A percentile compares a stretch with the other conserved stretches of the same genome.
phyloP scores from a whole-genome alignment of 2,113 vertebrate genomes.

The Glaucomys volans region DNA sequence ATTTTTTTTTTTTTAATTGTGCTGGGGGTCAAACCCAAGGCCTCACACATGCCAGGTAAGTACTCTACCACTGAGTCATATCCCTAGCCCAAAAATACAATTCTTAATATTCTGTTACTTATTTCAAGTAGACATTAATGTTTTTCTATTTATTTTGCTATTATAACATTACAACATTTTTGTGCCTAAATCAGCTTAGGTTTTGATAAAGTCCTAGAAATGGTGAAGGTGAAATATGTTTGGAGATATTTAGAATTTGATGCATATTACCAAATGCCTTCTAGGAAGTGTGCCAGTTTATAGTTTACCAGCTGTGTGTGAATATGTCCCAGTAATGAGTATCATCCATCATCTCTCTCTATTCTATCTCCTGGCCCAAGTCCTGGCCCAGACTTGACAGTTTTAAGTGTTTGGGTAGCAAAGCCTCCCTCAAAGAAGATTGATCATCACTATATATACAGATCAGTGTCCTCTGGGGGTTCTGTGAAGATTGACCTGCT shows the following conservation, averaged over 20 bases:
- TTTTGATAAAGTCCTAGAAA: background rate
- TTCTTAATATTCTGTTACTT: background rate
- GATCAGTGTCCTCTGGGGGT: background rate
- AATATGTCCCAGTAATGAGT: too few species aligned
- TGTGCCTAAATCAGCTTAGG: background rate
- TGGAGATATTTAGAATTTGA: background rate
- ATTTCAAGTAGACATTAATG: background rate
- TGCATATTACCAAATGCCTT: background rate
- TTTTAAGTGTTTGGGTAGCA: background rate
- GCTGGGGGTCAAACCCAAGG: too few species aligned
- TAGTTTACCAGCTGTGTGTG: background rate
- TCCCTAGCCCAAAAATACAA: background rate
- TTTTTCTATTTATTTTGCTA: conserved; percentile 16
- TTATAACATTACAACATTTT: background rate
- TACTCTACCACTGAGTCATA: too few species aligned
- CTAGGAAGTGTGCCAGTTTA: background rate
- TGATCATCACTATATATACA: background rate
- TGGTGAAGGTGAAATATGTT: background rate
- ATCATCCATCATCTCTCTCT: background rate
- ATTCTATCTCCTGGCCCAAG: background rate
- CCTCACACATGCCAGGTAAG: too few species aligned
- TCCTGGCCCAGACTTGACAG: background rate
- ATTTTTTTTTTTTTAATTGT: too few species aligned
- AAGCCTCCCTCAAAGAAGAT: background rate
- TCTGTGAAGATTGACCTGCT: background rate